Evolutionary conservation across 2,113 vertebrate genomes (phyloP).

Genomic region (Corythoichthys intestinalis): DNA sequence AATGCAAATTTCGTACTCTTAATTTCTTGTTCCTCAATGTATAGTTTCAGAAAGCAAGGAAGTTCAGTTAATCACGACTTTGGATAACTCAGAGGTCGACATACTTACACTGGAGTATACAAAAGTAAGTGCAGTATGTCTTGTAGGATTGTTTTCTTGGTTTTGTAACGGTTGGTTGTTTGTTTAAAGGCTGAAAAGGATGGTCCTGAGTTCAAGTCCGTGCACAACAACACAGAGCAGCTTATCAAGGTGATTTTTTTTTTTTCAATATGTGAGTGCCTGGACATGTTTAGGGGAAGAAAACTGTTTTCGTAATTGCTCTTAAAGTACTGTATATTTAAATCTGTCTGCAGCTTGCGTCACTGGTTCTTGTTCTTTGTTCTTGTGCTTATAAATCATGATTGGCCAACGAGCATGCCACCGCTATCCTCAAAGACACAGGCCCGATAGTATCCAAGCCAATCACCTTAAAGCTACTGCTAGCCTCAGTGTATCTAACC

Average conservation of each 20-base stretch:
- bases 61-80: conserved; percentile 88
- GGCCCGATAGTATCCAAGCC: no score
- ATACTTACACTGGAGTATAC: conserved; percentile 85
- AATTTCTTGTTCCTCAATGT: conserved; percentile 7
- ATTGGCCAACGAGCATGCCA: no score
- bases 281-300: background rate
- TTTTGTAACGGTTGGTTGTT: conserved; percentile 4
- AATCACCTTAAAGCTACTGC: no score
- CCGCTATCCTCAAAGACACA: no score
- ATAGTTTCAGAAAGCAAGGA: conserved; percentile 84
- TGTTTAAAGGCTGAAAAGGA: conserved; percentile 80
- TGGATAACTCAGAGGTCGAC: conserved; percentile 90
- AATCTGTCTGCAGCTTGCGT: no score
- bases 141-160: background rate
- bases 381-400: no score
- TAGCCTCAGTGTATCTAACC: no score
- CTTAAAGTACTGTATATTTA: no score
- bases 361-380: no score
- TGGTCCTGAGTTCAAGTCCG: conserved; percentile 79
- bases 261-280: background rate
- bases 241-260: conserved; percentile 81
- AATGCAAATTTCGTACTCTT: background rate
- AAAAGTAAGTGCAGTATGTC: conserved; percentile 70
- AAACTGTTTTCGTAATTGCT: background rate
- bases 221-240: conserved; percentile 84